Evolutionary conservation across 1,140 invertebrate species (phyloP).

Genomic region (Aphis craccivora): DNA sequence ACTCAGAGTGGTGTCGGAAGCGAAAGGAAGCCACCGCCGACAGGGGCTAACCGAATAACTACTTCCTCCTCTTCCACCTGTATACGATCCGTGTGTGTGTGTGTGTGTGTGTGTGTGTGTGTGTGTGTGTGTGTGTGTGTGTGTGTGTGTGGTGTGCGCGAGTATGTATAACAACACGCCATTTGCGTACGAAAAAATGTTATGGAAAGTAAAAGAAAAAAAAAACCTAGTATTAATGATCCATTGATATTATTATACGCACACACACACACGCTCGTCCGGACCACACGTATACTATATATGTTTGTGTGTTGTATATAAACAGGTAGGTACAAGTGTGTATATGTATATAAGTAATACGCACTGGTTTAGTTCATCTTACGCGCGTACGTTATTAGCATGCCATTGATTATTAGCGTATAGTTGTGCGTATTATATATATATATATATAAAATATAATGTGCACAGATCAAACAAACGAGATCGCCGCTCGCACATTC

Average conservation of each 20-base stretch:
- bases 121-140: neutral
- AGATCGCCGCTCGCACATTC: neutral
- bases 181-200: conserved; percentile 38
- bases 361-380: conserved; percentile 3
- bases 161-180: neutral
- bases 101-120: too few relatives aligned
- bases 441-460: neutral
- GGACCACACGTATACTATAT: conserved; percentile 25
- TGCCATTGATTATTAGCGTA: conserved; percentile 21
- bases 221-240: conserved; percentile 29
- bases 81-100: too few relatives aligned
- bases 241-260: conserved; percentile 35
- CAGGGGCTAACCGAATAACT: conserved; percentile 29
- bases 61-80: neutral
- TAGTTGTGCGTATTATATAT: neutral
- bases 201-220: conserved; percentile 37
- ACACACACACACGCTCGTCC: neutral
- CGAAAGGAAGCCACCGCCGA: conserved; percentile 27
- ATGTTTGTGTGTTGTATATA: neutral
- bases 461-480: neutral
- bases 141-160: too few relatives aligned
- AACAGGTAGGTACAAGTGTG: neutral
- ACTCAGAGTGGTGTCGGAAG: conserved; percentile 30
- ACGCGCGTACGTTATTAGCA: conserved; percentile 26
- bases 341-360: neutral